Base-by-base conservation (phyloP, 1,140 invertebrate genomes). In the Mylabris phalerata region DNA sequence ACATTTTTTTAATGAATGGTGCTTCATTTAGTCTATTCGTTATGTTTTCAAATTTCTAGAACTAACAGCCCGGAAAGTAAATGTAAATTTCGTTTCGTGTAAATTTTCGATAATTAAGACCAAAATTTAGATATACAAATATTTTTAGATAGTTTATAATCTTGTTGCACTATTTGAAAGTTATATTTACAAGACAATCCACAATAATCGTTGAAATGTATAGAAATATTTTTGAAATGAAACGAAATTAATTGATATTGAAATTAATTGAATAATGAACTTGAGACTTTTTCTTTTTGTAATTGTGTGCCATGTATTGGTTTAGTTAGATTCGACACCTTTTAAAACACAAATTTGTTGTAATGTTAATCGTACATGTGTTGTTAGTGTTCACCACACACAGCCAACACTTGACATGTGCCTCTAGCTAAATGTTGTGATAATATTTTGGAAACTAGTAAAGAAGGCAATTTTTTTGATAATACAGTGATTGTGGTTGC, bases 381-480 rank as follows among this genome's bases (percentile, higher is more conserved):
- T 54, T 54, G 51, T 32, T 54, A 54, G 42, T 54, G 51, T 54
- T 54, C 42, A 54, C 51, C 42, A 54, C 32, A 45, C 42, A 54
- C 32, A 45, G 38, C 49, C 50, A n/a, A 52, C 32, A 43, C 48
- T 45, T 46, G 32, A 32, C 32, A 46, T 45, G 51, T 54, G 51
- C 51, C 51, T 54, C 51, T 54, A 54, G 51, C 51, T 54, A 45
- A 51, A 46, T 54, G 50, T 54, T 54, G 51, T 54, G 51, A 54
- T 54, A 54, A 52, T 43, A 24, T 44, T 32, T 32, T 5, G 7
- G 7, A 32, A 32, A 32, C 19, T 19, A 32, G 7, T 4, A 32
- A 32, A 32, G 32, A 7, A 32, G 7, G 32, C 32, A 7, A 7
- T 32, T 32, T 32, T 32, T 32, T 32, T 5, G 7, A 19, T 19